Conservation (phyloP, 2,797 vertebrate species). For the Phylloscopus collybita region DNA sequence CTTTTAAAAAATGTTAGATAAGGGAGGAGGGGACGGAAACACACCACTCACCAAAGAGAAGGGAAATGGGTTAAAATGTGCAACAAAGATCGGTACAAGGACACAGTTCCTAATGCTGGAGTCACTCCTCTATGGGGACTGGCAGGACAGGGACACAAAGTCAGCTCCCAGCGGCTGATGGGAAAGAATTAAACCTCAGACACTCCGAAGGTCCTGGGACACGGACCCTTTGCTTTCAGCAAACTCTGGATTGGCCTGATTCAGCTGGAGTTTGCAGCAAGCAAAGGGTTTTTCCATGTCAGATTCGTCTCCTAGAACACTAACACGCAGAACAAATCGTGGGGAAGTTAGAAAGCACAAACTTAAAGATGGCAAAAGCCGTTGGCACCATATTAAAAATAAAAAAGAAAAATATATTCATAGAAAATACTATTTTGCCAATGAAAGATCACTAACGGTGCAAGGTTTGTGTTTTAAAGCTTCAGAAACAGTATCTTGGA, state of each 20-base stretch:
- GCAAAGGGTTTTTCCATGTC: background rate
- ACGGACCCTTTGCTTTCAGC: background rate
- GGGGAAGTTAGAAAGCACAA: constrained; percentile 43
- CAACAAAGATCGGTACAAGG: constrained; percentile 74
- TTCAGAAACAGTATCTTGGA: constrained; percentile 53
- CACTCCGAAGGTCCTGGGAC: constrained; percentile 36
- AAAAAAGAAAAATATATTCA: constrained; percentile 59
- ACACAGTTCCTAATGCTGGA: constrained; percentile 67
- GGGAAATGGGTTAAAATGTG: constrained; percentile 57
- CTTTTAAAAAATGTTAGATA: constrained; percentile 54
- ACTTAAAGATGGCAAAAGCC: constrained; percentile 46
- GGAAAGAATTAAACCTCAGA: constrained; percentile 27
- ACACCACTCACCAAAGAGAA: constrained; percentile 78
- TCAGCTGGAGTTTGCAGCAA: background rate
- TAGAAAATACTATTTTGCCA: constrained; percentile 62
- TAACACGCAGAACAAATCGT: background rate
- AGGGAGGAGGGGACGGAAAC: constrained; percentile 51
- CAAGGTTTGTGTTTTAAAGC: constrained; percentile 58
- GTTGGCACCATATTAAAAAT: constrained; percentile 61
- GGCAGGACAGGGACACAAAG: constrained; percentile 32
- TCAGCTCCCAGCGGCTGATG: constrained; percentile 6
- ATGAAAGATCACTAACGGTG: constrained; percentile 32
- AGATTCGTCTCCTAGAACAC: constrained; percentile 31
- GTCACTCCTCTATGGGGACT: constrained; percentile 48
- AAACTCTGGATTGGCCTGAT: background rate